Evolutionary conservation across 64 coral and sea anemone species (phyloP).

Genomic region (Porites lutea): DNA sequence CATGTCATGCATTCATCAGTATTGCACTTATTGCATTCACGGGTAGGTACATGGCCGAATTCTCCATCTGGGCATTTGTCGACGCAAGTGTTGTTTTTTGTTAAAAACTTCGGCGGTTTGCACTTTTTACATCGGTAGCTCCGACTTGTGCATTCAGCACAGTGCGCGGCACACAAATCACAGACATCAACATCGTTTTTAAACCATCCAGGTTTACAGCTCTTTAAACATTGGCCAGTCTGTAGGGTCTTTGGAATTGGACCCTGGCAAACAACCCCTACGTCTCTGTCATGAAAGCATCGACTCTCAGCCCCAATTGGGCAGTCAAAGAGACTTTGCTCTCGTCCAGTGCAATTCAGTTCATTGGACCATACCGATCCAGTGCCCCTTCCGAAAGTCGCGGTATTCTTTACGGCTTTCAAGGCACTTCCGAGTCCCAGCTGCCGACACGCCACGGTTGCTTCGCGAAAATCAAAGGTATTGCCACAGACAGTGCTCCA

Average conservation of each 20-base stretch:
- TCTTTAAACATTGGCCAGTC: conserved; percentile 53
- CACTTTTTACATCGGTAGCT: conserved; percentile 76
- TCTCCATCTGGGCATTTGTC: conserved; percentile 28
- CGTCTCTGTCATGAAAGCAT: conserved; percentile 83
- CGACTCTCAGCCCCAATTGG: background rate
- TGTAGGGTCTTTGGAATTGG: conserved; percentile 2
- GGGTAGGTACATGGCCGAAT: conserved; percentile 55
- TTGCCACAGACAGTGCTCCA: conserved; percentile 82
- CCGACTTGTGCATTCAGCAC: conserved; percentile 53
- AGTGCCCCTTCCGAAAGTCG: conserved; percentile 54
- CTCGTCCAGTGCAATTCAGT: conserved; percentile 63
- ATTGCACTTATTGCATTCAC: conserved; percentile 58
- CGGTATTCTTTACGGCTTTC: conserved; percentile 24
- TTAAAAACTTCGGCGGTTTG: conserved; percentile 64
- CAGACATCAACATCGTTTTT: conserved; percentile 71
- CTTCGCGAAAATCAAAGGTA: conserved; percentile 80
- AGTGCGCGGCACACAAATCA: conserved; percentile 19
- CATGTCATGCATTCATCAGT: conserved; percentile 62
- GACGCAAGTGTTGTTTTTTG: conserved; percentile 37
- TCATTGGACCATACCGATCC: conserved; percentile 42
- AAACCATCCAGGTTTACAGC: conserved; percentile 58
- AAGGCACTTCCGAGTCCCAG: conserved; percentile 67
- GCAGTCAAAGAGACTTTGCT: conserved; percentile 66
- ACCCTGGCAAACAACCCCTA: conserved; percentile 76
- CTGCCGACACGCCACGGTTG: conserved; percentile 71